Evolutionary conservation across 2,113 vertebrate species (phyloP).

Genomic region (Coracopsis vasa): DNA sequence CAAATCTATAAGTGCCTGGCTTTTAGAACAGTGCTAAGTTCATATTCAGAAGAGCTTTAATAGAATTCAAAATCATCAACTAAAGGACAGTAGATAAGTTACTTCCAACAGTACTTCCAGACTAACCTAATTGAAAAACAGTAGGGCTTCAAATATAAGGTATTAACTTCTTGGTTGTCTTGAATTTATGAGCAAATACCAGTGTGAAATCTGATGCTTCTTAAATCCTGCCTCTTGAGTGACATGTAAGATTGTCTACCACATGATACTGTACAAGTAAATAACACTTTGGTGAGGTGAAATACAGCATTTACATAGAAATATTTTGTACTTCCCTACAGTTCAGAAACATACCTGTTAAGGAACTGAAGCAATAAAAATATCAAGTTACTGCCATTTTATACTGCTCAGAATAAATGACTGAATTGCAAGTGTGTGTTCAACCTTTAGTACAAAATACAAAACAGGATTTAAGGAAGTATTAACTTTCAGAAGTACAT

Average conservation of each 20-base stretch:
- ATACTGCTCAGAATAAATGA: neutral
- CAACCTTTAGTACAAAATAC: neutral
- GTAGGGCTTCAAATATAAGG: neutral
- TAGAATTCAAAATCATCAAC: neutral
- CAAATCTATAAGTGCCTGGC: neutral
- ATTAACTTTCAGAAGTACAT: neutral
- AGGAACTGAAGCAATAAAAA: constrained; percentile 9
- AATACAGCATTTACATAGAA: constrained; percentile 29
- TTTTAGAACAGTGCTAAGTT: neutral
- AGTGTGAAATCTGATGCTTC: neutral
- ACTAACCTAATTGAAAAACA: neutral
- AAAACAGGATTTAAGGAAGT: neutral
- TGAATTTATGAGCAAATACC: neutral
- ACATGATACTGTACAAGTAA: neutral
- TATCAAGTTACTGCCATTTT: constrained; percentile 26
- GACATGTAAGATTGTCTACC: neutral
- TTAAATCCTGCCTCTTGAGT: neutral
- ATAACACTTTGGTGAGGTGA: neutral
- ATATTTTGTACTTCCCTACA: constrained; percentile 9
- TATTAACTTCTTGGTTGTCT: neutral
- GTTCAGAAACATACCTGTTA: constrained; percentile 11
- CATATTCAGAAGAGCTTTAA: neutral
- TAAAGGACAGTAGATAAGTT: neutral
- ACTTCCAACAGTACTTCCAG: neutral
- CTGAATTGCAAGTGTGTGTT: neutral